Conservation (phyloP, 2,797 vertebrate species). For the Falco novaeseelandiae region DNA sequence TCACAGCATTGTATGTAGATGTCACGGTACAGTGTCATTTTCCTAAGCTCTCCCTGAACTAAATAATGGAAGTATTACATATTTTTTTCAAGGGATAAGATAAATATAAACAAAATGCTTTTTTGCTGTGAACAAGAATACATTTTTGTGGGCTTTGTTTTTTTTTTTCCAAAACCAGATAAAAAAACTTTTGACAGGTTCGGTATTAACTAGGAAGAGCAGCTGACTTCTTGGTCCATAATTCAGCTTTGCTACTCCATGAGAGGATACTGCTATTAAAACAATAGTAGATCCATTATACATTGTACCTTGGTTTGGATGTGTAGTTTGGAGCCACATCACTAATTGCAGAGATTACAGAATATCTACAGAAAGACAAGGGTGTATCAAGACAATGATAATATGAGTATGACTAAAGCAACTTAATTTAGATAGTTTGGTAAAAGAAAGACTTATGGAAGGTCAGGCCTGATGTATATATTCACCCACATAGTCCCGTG, state of each 20-base stretch:
- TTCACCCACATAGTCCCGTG: background rate
- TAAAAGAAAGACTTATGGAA: background rate
- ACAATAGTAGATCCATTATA: background rate
- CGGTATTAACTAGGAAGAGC: background rate
- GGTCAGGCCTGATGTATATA: background rate
- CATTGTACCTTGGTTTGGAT: background rate
- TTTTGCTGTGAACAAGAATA: background rate
- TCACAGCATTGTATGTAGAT: background rate
- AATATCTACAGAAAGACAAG: background rate
- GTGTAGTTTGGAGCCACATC: background rate
- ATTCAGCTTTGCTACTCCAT: background rate
- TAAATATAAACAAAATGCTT: background rate
- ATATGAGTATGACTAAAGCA: background rate
- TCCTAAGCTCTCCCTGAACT: background rate
- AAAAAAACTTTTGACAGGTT: background rate
- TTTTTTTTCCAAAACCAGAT: background rate
- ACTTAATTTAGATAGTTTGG: background rate
- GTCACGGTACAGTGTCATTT: background rate
- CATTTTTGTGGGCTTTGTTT: background rate
- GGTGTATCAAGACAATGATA: background rate
- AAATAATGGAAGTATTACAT: background rate
- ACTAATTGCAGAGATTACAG: background rate
- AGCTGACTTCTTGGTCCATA: background rate
- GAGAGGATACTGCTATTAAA: background rate
- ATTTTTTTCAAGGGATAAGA: background rate